Evolutionary conservation across 1,140 invertebrate species (phyloP), one percentile per base, ranked within the genome.

Genomic region (Cydia pomonella): DNA sequence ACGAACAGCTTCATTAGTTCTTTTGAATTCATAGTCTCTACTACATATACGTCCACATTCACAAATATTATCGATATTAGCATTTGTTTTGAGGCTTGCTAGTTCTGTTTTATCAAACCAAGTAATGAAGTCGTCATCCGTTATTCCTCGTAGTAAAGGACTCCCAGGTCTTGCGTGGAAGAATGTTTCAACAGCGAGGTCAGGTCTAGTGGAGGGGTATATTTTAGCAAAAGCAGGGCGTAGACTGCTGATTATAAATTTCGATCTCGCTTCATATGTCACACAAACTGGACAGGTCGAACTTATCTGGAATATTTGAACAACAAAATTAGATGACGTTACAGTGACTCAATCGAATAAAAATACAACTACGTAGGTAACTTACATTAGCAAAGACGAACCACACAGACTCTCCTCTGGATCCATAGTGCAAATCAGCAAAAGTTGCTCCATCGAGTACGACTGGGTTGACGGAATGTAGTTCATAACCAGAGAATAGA

Each of bases 341-440:
- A 18, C 21, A 63, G 33, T 23, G 10, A 23, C 62, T 7, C 12
- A 23, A 73, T 53, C 5, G 7, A 71, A 29, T 29, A 72, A 9
- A 59, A n/a, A 12, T 33, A n/a, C 29, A 41, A 16, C 27, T 33
- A 73, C 66, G 74, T 81, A 82, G 82, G 75, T 79, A 38, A 93
- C 93, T 92, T 84, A 95, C 94, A 84, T 95, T 95, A 18, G 93
- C 93, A 81, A 95, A 94, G n/a, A 94, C 93, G 80, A 95, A 95
- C 95, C 95, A 95, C 3, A 95, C 84, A 21, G 93, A 93, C 81
- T 95, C 94, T 13, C 91, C 93, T 75, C 93, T 87, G 21, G 93
- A 94, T 5, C 94, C 94, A 78, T 95, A 94, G 75, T 94, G 93
- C 69, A 95, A 84, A 75, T 94, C 94, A 16, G 93, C 92, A 76